Conservation (phyloP, 2,113 vertebrate genomes). For the Neolamprologus sp. region DNA sequence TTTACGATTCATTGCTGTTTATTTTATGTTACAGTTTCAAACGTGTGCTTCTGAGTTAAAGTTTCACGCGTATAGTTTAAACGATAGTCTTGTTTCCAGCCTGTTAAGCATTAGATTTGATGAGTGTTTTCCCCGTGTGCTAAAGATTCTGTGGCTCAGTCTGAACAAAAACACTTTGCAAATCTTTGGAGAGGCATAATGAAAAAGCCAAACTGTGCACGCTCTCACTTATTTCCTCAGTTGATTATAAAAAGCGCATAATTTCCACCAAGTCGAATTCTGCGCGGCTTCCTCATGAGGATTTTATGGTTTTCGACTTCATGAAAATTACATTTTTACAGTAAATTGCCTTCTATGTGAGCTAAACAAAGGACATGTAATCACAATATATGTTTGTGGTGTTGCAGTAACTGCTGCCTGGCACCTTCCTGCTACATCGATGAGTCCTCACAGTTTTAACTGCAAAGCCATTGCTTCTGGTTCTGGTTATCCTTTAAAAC, state of each 20-base stretch:
- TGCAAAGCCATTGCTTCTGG: neutral
- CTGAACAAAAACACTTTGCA: constrained; percentile 20
- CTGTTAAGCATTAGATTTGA: constrained; percentile 6
- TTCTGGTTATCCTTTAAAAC: neutral
- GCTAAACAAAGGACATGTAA: neutral
- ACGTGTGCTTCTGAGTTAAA: neutral
- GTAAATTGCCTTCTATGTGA: constrained; percentile 2
- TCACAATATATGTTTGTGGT: neutral
- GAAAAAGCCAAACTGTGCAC: neutral
- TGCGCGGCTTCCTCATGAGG: neutral
- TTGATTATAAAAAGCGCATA: constrained; percentile 26
- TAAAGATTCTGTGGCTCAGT: neutral
- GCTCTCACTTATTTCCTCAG: constrained; percentile 34
- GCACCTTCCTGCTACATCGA: neutral
- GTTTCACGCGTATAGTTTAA: neutral
- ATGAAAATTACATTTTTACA: constrained; percentile 5
- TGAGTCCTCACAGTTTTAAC: neutral
- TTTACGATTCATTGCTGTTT: neutral
- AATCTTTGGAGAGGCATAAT: constrained; percentile 24
- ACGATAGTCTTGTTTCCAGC: neutral
- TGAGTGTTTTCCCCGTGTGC: constrained; percentile 6
- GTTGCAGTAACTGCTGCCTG: neutral
- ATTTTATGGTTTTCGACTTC: constrained; percentile 13
- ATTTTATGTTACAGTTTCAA: neutral
- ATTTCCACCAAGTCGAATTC: constrained; percentile 10